Conservation (phyloP, 2,888 invertebrate species). For the Xylocampa areola region DNA sequence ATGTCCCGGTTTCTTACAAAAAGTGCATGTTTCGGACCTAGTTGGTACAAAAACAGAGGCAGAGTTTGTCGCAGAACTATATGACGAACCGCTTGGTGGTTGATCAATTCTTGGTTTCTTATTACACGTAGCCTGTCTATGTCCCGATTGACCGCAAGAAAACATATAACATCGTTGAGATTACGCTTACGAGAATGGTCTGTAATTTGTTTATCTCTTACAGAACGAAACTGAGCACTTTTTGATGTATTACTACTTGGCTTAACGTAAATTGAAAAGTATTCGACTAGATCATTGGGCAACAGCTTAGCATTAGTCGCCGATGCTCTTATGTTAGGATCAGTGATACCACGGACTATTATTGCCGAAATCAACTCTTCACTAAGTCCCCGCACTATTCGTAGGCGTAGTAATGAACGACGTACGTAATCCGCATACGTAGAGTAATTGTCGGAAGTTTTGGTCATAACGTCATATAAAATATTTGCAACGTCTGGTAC, state of each 20-base stretch:
- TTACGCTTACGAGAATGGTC: too few relatives aligned
- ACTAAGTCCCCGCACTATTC: conserved; percentile 45
- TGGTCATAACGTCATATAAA: too few relatives aligned
- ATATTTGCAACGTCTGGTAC: too few relatives aligned
- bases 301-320: conserved; percentile 17
- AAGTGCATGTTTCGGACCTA: conserved; percentile 24
- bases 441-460: conserved; percentile 34
- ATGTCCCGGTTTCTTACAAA: conserved; percentile 55
- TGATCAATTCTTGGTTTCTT: background rate
- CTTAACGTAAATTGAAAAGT: conserved; percentile 17
- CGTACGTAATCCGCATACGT: conserved; percentile 51
- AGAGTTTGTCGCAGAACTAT: too few relatives aligned
- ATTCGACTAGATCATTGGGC: conserved; percentile 10
- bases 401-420: conserved; percentile 32
- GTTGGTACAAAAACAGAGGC: background rate
- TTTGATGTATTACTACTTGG: background rate
- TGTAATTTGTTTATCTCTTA: too few relatives aligned
- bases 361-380: too few relatives aligned
- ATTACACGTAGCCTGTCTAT: conserved; percentile 4
- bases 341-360: too few relatives aligned
- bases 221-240: too few relatives aligned
- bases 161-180: conserved; percentile 1
- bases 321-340: too few relatives aligned
- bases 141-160: conserved; percentile 1
- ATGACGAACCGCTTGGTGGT: too few relatives aligned